Conservation (phyloP, 2,888 invertebrate species). For the Plebejus anna region DNA sequence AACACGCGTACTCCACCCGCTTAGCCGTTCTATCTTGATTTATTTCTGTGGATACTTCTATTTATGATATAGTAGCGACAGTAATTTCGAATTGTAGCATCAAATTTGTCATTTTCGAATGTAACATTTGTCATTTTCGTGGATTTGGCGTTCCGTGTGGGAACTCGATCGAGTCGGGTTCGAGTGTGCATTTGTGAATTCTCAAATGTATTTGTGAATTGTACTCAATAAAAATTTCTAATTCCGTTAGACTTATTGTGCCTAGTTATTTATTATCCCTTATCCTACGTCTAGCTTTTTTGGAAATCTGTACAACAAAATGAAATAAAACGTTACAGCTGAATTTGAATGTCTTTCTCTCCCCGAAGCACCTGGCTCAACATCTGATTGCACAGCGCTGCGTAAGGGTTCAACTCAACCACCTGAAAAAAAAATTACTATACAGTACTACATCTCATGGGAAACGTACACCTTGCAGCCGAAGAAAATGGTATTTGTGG, state of each 20-base stretch:
- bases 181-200: conserved; percentile 49
- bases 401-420: conserved; percentile 94
- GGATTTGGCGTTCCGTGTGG: conserved; percentile 47
- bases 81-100: conserved; percentile 72
- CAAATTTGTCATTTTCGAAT: conserved; percentile 70
- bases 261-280: conserved; percentile 25
- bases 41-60: no score
- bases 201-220: conserved; percentile 69
- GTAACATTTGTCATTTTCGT: conserved; percentile 58
- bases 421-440: conserved; percentile 74
- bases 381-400: conserved; percentile 97
- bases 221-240: conserved; percentile 79
- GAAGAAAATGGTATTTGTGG: no score
- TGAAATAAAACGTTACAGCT: background rate
- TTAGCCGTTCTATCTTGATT: no score
- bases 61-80: conserved; percentile 60
- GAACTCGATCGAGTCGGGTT: conserved; percentile 44
- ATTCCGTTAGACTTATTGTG: conserved; percentile 66
- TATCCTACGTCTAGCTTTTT: background rate
- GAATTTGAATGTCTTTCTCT: conserved; percentile 57
- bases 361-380: conserved; percentile 86
- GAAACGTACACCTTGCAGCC: no score
- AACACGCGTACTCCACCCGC: no score
- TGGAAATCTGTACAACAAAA: background rate
- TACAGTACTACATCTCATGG: no score